Conservation (phyloP, 2,113 vertebrate genomes). For the Arothron firmamentum region DNA sequence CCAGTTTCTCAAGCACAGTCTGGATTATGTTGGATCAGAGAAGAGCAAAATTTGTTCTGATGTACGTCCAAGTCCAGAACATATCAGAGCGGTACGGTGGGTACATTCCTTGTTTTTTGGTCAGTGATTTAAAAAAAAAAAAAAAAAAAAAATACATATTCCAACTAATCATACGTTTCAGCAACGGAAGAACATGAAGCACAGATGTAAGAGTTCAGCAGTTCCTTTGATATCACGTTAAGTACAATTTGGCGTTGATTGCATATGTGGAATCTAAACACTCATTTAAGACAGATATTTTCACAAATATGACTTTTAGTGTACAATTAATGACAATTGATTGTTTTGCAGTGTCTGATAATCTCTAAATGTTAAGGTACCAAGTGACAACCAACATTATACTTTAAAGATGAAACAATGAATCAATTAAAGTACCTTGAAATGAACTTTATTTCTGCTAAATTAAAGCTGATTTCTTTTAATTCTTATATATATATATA, state of each 20-base stretch:
- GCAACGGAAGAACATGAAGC: no score
- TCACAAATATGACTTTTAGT: background rate
- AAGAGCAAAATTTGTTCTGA: slow-evolving; percentile 9
- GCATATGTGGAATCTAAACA: slow-evolving; percentile 37
- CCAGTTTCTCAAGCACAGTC: slow-evolving; percentile 23
- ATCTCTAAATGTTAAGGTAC: slow-evolving; percentile 41
- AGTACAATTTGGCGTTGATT: slow-evolving; percentile 13
- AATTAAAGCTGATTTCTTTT: slow-evolving; percentile 18
- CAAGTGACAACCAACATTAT: slow-evolving; percentile 19
- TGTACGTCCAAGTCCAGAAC: slow-evolving; percentile 15
- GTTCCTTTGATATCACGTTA: no score
- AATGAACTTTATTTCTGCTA: background rate
- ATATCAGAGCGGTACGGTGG: slow-evolving; percentile 28
- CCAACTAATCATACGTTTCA: no score
- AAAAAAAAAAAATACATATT: background rate
- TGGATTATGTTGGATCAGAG: slow-evolving; percentile 33
- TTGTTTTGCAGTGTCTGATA: slow-evolving; percentile 38
- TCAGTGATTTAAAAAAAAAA: slow-evolving; percentile 19
- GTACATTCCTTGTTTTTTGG: slow-evolving; percentile 60
- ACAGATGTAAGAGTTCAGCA: no score
- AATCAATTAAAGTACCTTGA: slow-evolving; percentile 8
- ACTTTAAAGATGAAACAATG: slow-evolving; percentile 1
- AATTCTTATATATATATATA: background rate
- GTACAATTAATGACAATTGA: slow-evolving; percentile 25
- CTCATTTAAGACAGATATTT: slow-evolving; percentile 12